Evolutionary conservation across 2,888 invertebrate genomes (phyloP).

Genomic region (Drosophila testacea): DNA sequence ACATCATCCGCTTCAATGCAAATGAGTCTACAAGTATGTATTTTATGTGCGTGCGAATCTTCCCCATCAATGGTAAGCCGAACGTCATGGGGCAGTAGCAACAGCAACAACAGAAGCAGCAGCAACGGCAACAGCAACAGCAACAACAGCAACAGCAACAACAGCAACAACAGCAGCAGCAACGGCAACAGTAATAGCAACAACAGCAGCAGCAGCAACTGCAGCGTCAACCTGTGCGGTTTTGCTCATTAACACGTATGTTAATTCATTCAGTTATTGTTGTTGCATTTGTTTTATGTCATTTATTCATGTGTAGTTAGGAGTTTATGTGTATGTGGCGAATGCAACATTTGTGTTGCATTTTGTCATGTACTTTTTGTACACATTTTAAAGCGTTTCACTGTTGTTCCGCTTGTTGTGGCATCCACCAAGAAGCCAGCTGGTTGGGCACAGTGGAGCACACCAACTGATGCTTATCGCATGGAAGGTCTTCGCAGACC

Average conservation of each 20-base stretch:
- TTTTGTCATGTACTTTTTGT: slow-evolving; percentile 52
- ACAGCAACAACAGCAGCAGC: not conserved
- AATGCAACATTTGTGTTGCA: slow-evolving; percentile 44
- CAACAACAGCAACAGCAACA: not conserved
- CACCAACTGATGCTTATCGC: slow-evolving; percentile 38
- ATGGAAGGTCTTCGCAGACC: slow-evolving; percentile 27
- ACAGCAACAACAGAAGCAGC: not conserved
- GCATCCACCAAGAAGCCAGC: slow-evolving; percentile 12
- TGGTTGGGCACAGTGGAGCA: slow-evolving; percentile 19
- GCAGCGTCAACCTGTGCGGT: slow-evolving; percentile 10
- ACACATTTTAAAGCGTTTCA: slow-evolving; percentile 36
- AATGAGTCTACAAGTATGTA: slow-evolving; percentile 40
- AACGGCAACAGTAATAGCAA: no score
- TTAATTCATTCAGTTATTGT: slow-evolving; percentile 58
- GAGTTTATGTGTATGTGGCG: slow-evolving; percentile 28
- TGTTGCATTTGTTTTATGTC: slow-evolving; percentile 34
- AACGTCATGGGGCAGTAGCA: slow-evolving; percentile 13
- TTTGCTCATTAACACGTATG: slow-evolving; percentile 67
- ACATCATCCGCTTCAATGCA: slow-evolving; percentile 24
- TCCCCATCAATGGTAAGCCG: not conserved
- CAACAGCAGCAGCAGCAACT: not conserved
- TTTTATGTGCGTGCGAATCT: slow-evolving; percentile 57
- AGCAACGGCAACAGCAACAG: not conserved
- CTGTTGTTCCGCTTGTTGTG: slow-evolving; percentile 53
- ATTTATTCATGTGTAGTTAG: slow-evolving; percentile 51